phyloP scores from a whole-genome alignment of 2,113 vertebrate species.

The Campylomormyrus tamandua region DNA sequence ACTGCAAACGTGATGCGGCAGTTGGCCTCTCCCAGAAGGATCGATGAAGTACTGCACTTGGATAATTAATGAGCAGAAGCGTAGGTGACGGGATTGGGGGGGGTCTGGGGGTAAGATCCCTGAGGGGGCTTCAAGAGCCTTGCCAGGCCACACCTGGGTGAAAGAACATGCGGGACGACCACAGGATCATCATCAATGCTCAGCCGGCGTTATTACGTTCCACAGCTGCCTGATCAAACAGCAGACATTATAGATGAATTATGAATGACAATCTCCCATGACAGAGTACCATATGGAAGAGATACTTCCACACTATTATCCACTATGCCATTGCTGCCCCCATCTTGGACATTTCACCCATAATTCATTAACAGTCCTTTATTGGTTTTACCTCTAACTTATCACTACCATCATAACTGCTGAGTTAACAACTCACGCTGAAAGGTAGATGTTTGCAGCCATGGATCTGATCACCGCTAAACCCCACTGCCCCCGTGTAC shows the following conservation, averaged over 20 bases:
- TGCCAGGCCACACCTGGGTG: slow-evolving; percentile 8
- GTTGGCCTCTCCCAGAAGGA: slow-evolving; percentile 31
- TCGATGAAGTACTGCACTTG: slow-evolving; percentile 25
- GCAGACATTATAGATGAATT: neutral
- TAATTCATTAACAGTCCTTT: neutral
- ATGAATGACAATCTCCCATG: neutral
- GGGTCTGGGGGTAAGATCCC: neutral
- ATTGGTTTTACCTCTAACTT: neutral
- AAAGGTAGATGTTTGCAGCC: neutral
- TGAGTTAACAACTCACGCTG: neutral
- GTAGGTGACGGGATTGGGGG: neutral
- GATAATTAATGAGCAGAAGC: slow-evolving; percentile 15
- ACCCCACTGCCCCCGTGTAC: neutral
- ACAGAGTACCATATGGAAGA: neutral
- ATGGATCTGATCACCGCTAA: neutral
- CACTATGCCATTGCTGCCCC: neutral
- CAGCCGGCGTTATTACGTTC: neutral
- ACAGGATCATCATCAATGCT: neutral
- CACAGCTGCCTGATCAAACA: neutral
- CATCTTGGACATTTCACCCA: neutral
- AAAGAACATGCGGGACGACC: neutral
- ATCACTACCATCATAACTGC: neutral
- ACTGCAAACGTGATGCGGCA: slow-evolving; percentile 24
- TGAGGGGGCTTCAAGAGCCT: neutral
- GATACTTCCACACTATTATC: neutral